Evolutionary conservation across 30 jellyfish, hydroid and myxozoan genomes (phyloP).

Genomic region (Pelagia noctiluca): DNA sequence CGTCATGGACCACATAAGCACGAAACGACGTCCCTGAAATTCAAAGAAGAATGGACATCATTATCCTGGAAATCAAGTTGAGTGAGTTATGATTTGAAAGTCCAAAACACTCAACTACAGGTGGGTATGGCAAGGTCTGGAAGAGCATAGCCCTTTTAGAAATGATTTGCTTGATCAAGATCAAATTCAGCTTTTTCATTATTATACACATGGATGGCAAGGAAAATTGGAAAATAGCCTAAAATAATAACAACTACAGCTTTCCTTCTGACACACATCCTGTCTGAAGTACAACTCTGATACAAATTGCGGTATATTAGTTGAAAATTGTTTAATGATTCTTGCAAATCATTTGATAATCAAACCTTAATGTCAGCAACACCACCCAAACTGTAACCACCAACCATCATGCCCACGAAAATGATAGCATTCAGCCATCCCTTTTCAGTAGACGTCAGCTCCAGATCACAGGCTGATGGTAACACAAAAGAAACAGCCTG

Average conservation of each 20-base stretch:
- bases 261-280: no score
- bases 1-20: slow-evolving; percentile 91
- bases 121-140: neutral
- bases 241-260: no score
- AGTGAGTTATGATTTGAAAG: neutral
- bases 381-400: slow-evolving; percentile 96
- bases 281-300: no score
- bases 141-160: neutral
- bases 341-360: no score
- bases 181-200: no score
- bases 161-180: no score
- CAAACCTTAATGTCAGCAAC: slow-evolving; percentile 93
- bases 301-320: no score
- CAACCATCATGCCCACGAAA: slow-evolving; percentile 96
- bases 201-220: no score
- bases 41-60: neutral
- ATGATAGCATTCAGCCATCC: slow-evolving; percentile 98
- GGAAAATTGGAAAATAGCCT: no score
- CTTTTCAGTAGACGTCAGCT: slow-evolving; percentile 78
- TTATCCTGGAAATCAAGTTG: neutral
- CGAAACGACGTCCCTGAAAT: slow-evolving; percentile 83
- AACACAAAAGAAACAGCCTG: slow-evolving; percentile 94
- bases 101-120: neutral
- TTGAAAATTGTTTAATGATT: no score
- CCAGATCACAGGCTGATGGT: slow-evolving; percentile 96